Conservation (phyloP, 2,888 invertebrate species). For the Nomada hirtipes region DNA sequence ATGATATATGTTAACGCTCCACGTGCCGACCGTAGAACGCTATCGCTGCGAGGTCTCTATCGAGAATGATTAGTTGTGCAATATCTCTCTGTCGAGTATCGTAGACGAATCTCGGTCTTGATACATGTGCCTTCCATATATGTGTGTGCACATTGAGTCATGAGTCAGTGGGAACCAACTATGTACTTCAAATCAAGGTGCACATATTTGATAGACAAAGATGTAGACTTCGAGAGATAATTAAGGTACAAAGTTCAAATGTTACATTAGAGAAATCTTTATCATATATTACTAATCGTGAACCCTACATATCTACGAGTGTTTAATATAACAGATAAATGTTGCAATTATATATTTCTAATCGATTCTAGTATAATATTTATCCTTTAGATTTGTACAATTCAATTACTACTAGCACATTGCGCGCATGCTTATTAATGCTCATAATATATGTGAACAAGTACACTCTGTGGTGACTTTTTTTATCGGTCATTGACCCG, state of each 20-base stretch:
- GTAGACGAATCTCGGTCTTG: neutral
- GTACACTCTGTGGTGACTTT: too few relatives aligned
- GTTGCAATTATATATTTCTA: too few relatives aligned
- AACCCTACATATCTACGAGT: too few relatives aligned
- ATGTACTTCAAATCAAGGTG: slow-evolving; percentile 17
- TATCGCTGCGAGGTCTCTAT: slow-evolving; percentile 7
- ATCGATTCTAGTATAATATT: too few relatives aligned
- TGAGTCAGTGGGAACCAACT: neutral
- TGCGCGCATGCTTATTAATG: too few relatives aligned
- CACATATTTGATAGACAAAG: neutral
- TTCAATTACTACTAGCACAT: too few relatives aligned
- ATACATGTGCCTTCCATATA: neutral
- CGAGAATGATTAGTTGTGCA: slow-evolving; percentile 36
- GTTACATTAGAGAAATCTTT: slow-evolving; percentile 1
- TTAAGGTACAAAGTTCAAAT: neutral
- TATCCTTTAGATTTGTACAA: too few relatives aligned
- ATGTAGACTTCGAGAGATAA: neutral
- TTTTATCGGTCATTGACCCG: too few relatives aligned
- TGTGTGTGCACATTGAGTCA: too few relatives aligned
- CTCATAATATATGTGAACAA: too few relatives aligned
- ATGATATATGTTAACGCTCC: slow-evolving; percentile 17
- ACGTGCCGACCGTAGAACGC: neutral
- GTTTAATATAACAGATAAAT: too few relatives aligned
- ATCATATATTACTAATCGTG: neutral
- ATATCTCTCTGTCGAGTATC: slow-evolving; percentile 1